Base-by-base conservation (phyloP, 2,113 vertebrate species). In the Corvus hawaiiensis region DNA sequence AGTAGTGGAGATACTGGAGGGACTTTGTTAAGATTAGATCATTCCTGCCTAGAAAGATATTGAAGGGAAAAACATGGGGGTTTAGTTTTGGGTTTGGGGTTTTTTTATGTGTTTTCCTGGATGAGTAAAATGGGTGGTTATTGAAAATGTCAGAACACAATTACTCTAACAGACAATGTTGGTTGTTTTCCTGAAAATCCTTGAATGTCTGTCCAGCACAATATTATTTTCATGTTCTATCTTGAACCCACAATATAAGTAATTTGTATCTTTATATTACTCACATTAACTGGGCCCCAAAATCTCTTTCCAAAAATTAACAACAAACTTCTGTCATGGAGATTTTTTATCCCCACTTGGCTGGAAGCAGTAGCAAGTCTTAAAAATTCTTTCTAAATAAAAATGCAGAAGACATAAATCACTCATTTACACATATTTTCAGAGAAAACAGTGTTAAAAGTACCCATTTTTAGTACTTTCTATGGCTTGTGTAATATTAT, bases 41-140 rank as follows among this genome's bases (percentile, higher is more conserved):
- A 93, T 93, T 95, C 92, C 88, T 97, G 80, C 64, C 63, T 94
- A 85, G 92, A 92, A 93, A 88, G 39, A 76, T 93, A 75, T 62
- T 85, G 90, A 84, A 91, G 63, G 55, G 59, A 80, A 90, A 93
- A 84, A 71, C 27, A 46, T 9, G 35, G 32, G 44, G 33, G 16
- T 10, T 80, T 80, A 49, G 43, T 11, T 74, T 81, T n/a, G 80
- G 33, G 19, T 11, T 66, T 63, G 15, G 49, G 56, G 4, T 0
- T 2, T 80, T 87, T 68, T 89, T 83, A 23, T 61, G 48, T 67
- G 37, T 86, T 93, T 89, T 80, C n/a, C 59, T 86, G 37, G 35
- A 79, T 79, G 55, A 35, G 35, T 81, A 74, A 76, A 64, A 26
- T 49, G 80, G 39, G 17, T 92, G 69, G 22, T 67, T 79, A 71